Base-by-base conservation (phyloP, 2,888 invertebrate species). In the Apomyelois bistriatella region DNA sequence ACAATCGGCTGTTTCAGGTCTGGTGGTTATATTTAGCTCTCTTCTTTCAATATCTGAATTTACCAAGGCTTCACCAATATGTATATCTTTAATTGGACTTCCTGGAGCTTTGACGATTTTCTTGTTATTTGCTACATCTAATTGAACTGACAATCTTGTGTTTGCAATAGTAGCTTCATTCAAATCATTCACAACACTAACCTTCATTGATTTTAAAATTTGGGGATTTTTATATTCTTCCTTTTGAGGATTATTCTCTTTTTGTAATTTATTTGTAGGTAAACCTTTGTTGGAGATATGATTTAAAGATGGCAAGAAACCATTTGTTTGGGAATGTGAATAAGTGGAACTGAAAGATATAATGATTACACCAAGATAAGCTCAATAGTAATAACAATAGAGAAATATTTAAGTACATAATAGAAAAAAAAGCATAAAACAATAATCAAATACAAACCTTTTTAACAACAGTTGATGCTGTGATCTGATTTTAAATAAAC, bases 391-490 rank as follows among this genome's bases (percentile, higher is more conserved):
- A n/a, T n/a, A n/a, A n/a, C n/a, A n/a, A n/a, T n/a, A n/a, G n/a
- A n/a, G n/a, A n/a, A n/a, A n/a, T n/a, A n/a, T n/a, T n/a, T n/a
- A n/a, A n/a, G n/a, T n/a, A n/a, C 6, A 32, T 1, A 46, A 46
- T 17, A 15, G 17, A 48, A 37, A 22, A n/a, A 16, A n/a, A 43
- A 13, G 13, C 2, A 28, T 0, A 13, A 13, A 5, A 15, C 12
- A 38, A 13, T 13, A 10, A 28, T 13, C 13, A 22, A 7, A 32
- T 53, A 54, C 49, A 15, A 55, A 91, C 91, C 90, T 88, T 71
- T 84, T 85, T 30, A 89, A 64, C 47, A 91, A 68, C 57, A 76
- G 68, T 62, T 90, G 88, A 65, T 91, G 90, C 49, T 89, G 82
- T 47, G 75, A 68, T 59, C 87, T 78, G 55, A 87, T 85, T 69